phyloP scores from a whole-genome alignment of 1,140 invertebrate genomes.

The Schlechtendalia chinensis region DNA sequence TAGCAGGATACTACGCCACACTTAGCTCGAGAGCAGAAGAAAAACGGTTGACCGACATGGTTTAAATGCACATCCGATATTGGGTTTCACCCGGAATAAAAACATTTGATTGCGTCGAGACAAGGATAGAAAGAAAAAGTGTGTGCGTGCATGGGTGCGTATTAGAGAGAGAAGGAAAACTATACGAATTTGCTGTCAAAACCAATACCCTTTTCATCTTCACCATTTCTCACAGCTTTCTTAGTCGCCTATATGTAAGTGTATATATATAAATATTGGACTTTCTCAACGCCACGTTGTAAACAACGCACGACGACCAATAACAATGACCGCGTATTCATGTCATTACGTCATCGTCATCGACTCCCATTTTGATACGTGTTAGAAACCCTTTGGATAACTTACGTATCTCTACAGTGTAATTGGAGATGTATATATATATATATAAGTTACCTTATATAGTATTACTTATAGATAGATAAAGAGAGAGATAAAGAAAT shows the following conservation, averaged over 20 bases:
- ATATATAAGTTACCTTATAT: neutral
- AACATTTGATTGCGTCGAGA: conserved; percentile 23
- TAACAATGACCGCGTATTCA: conserved; percentile 8
- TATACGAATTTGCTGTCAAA: neutral
- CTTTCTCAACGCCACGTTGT: no score
- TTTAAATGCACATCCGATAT: conserved; percentile 33
- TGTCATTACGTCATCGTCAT: neutral
- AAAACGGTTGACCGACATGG: conserved; percentile 32
- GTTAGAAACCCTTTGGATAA: neutral
- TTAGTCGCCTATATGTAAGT: no score
- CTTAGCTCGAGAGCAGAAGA: neutral
- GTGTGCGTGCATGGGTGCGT: neutral
- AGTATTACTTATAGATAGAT: neutral
- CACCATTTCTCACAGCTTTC: neutral
- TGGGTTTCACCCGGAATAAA: conserved; percentile 19
- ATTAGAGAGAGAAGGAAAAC: neutral
- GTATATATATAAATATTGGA: no score
- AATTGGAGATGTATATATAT: neutral
- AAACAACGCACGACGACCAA: neutral
- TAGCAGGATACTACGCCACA: no score
- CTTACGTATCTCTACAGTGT: neutral
- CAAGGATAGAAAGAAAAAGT: neutral
- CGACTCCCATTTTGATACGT: neutral
- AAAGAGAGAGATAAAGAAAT: neutral
- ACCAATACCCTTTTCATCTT: neutral